A percentile compares a stretch with the other conserved stretches of the same genome.
phyloP scores from a whole-genome alignment of 2,888 invertebrate genomes.

The Cryptocephalus moraei region DNA sequence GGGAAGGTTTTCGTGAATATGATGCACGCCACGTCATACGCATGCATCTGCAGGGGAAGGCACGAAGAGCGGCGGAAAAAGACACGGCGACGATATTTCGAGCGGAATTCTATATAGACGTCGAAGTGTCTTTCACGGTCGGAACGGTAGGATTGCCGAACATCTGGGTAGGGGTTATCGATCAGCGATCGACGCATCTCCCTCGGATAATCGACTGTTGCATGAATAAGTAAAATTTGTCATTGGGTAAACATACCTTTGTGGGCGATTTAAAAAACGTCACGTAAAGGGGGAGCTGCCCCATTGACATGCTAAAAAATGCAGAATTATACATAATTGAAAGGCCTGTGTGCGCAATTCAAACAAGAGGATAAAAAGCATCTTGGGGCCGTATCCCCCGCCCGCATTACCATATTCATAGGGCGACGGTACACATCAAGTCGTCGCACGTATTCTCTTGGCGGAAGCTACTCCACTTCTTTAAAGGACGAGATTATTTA shows the following conservation, averaged over 20 bases:
- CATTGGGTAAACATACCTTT: constrained; percentile 13
- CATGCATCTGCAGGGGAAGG: too few species aligned
- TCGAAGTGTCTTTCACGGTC: too few species aligned
- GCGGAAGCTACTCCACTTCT: constrained; percentile 29
- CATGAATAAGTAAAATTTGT: constrained; percentile 10
- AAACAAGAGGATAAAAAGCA: constrained; percentile 14
- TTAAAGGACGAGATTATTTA: constrained; percentile 26
- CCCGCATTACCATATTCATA: constrained; percentile 30
- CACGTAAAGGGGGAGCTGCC: constrained; percentile 12
- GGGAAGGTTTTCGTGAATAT: too few species aligned
- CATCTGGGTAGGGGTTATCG: background rate
- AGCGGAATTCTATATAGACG: too few species aligned
- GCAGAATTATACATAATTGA: constrained; percentile 17
- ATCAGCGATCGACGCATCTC: constrained; percentile 2
- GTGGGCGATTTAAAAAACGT: constrained; percentile 6
- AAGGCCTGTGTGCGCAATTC: constrained; percentile 11
- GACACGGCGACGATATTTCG: too few species aligned
- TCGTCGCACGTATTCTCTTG: constrained; percentile 30
- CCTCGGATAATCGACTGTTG: background rate
- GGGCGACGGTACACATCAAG: constrained; percentile 18
- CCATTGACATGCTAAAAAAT: constrained; percentile 17
- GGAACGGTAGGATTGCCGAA: too few species aligned
- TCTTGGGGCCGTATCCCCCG: constrained; percentile 2
- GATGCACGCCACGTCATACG: too few species aligned
- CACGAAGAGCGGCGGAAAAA: too few species aligned